Evolutionary conservation across 1,140 invertebrate genomes (phyloP).

Genomic region (Parapsyche elsis): DNA sequence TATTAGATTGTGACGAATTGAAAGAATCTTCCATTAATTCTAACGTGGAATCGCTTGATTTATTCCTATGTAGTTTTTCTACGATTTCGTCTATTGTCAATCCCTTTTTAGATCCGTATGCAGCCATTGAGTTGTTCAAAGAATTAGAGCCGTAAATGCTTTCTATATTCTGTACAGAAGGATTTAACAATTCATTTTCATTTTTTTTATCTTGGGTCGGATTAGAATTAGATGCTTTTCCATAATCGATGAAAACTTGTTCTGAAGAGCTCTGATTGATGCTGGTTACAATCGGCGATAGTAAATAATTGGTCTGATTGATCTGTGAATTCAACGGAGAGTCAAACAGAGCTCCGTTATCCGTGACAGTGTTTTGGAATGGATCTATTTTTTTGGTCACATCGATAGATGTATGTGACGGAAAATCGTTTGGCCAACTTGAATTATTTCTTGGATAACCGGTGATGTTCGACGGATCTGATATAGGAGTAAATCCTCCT

Average conservation of each 20-base stretch:
- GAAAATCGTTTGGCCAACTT: slow-evolving; percentile 54
- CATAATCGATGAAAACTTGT: background rate
- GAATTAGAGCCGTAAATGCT: background rate
- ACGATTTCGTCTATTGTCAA: slow-evolving; percentile 3
- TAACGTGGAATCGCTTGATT: background rate
- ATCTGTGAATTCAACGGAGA: slow-evolving; percentile 43
- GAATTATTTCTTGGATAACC: slow-evolving; percentile 52
- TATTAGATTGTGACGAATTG: background rate
- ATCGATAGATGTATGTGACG: slow-evolving; percentile 41
- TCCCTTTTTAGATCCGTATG: background rate
- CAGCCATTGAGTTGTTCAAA: background rate
- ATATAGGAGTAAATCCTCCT: slow-evolving; percentile 78
- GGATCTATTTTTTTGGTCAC: slow-evolving; percentile 38
- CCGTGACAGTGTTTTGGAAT: slow-evolving; percentile 22
- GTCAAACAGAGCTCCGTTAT: slow-evolving; percentile 52
- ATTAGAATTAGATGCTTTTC: background rate
- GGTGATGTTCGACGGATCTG: slow-evolving; percentile 65
- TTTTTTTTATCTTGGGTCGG: background rate
- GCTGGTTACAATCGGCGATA: background rate
- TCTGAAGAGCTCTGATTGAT: background rate
- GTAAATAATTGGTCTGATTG: slow-evolving; percentile 47
- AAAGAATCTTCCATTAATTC: background rate
- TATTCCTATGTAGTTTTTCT: slow-evolving; percentile 3
- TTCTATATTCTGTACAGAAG: background rate
- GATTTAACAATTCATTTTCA: background rate